A percentile compares a stretch with the other conserved stretches of the same genome.
These are phyloP conservation scores for Hoplodrina ambigua DNA, from an alignment of 2,888 invertebrate genomes.

Conservation along the genomic window DNA sequence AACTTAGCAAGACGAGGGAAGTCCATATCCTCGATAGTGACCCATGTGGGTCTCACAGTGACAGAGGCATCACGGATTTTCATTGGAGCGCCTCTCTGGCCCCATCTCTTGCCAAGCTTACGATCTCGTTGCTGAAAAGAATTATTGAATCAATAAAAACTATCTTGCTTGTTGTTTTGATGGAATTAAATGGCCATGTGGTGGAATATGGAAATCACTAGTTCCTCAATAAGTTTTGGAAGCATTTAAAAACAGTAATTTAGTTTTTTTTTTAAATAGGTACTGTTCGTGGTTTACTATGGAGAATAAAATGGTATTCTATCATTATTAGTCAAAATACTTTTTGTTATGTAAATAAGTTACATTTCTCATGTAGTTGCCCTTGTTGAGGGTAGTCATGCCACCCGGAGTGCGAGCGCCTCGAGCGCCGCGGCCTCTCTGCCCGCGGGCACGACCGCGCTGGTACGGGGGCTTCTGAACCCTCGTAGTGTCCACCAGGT, in stretches of 20 bases:
- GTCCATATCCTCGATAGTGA: conserved; percentile 99
- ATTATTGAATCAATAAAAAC: not conserved
- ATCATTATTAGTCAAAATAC: no score
- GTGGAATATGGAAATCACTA: not conserved
- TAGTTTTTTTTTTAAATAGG: no score
- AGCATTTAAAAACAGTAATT: not conserved
- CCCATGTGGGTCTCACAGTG: conserved; percentile 98
- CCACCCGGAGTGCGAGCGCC: conserved; percentile 93
- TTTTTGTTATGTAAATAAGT: not conserved
- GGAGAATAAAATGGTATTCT: not conserved
- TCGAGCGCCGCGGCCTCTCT: conserved; percentile 93
- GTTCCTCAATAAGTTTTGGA: not conserved
- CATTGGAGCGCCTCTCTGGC: conserved; percentile 95
- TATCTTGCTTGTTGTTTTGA: not conserved
- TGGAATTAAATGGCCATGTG: not conserved
- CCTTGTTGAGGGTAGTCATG: conserved; percentile 96
- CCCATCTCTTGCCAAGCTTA: conserved; percentile 96
- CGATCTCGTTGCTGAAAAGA: conserved; percentile 93
- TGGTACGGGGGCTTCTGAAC: conserved; percentile 98
- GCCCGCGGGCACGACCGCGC: conserved; percentile 96
- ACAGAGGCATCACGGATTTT: conserved; percentile 99
- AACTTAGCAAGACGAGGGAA: conserved; percentile 98
- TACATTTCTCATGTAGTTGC: conserved; percentile 72
- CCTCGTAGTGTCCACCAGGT: conserved; percentile 98
- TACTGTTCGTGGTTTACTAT: no score